Conservation (phyloP, 2,113 vertebrate species). For the Cariama cristata region DNA sequence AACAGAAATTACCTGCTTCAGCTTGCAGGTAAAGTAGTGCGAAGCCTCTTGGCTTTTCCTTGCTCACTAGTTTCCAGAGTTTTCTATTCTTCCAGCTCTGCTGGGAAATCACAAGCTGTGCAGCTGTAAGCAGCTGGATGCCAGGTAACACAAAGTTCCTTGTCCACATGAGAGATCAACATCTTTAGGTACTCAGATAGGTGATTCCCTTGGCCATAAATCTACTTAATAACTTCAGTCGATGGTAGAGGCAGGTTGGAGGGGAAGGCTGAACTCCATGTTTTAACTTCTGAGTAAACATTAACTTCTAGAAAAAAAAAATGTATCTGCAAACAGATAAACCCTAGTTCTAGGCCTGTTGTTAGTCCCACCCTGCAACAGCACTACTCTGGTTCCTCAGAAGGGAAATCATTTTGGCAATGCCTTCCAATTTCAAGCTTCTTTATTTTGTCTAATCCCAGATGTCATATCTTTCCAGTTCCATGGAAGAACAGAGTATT, state of each 20-base stretch:
- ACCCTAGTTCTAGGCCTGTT: neutral
- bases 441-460: conserved; percentile 69
- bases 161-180: neutral
- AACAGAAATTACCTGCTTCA: neutral
- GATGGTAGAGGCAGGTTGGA: neutral
- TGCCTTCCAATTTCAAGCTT: conserved; percentile 29
- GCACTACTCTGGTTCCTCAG: conserved; percentile 43
- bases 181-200: neutral
- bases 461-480: conserved; percentile 73
- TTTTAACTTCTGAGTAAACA: neutral
- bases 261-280: neutral
- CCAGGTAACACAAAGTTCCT: neutral
- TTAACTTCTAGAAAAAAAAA: neutral
- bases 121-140: neutral
- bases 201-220: neutral
- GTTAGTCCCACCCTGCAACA: neutral
- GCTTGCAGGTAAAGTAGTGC: neutral
- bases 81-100: neutral
- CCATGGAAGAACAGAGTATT: conserved; percentile 70
- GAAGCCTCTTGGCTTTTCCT: neutral
- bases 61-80: neutral
- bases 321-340: fast-evolving
- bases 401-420: conserved; percentile 59
- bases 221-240: neutral
- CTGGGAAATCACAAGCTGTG: neutral